These are phyloP conservation scores for Gobionotothen gibberifrons DNA, from an alignment of 2,797 vertebrate species.

Conservation along the genomic window DNA sequence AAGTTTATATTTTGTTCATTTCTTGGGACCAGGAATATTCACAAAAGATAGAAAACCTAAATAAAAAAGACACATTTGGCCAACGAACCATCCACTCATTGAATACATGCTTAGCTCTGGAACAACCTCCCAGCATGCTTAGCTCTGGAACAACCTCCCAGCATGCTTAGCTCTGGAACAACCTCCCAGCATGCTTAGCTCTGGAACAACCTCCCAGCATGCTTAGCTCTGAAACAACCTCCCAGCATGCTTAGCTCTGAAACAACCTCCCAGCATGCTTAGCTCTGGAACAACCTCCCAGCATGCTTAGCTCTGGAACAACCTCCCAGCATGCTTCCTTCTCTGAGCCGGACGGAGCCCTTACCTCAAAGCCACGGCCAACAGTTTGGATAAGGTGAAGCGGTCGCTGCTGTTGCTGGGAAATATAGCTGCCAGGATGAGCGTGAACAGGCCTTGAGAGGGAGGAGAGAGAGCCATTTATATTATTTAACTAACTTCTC, in stretches of 20 bases:
- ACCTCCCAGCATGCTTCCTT: not conserved
- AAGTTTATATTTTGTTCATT: not conserved
- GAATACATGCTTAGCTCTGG: not conserved
- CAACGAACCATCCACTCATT: not conserved
- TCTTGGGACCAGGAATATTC: not conserved
- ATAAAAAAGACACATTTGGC: not conserved
- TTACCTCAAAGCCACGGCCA: conserved; percentile 95
- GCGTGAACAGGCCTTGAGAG: conserved; percentile 91
- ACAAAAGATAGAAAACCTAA: not conserved
- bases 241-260: not conserved
- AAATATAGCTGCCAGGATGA: conserved; percentile 95
- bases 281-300: too few relatives aligned
- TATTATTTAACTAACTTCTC: not conserved
- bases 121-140: not conserved
- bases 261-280: not conserved
- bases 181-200: not conserved
- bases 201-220: not conserved
- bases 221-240: too few relatives aligned
- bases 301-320: not conserved
- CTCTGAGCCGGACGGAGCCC: not conserved
- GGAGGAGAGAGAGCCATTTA: conserved; percentile 8
- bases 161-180: too few relatives aligned
- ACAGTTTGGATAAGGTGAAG: conserved; percentile 95
- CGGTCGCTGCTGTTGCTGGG: conserved; percentile 97
- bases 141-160: not conserved